phyloP scores from a whole-genome alignment of 2,888 invertebrate genomes.

The Phoenoteleia sp. region DNA sequence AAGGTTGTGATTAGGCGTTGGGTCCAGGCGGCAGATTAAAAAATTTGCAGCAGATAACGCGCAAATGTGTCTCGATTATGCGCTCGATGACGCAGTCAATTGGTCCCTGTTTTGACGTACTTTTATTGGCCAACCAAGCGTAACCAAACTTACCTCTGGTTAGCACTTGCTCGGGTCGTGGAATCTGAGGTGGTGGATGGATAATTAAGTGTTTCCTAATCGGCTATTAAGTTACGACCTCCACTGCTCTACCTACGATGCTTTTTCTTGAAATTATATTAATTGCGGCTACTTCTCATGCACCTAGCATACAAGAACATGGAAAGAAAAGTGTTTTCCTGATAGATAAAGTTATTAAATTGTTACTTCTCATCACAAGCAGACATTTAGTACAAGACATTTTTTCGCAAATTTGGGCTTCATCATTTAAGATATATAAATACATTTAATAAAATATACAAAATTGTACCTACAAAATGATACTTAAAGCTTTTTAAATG shows the following conservation, averaged over 20 bases:
- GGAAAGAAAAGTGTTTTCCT: no score
- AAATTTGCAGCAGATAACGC: neutral
- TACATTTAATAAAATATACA: no score
- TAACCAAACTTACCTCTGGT: constrained; percentile 48
- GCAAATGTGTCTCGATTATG: constrained; percentile 30
- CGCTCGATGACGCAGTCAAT: constrained; percentile 54
- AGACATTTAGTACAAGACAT: no score
- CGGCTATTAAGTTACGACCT: constrained; percentile 55
- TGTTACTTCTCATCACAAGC: no score
- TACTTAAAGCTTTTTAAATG: no score
- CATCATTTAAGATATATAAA: no score
- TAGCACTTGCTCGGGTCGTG: constrained; percentile 35
- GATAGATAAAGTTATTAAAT: no score
- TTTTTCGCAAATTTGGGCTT: no score
- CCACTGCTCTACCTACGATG: constrained; percentile 12
- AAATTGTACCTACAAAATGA: no score
- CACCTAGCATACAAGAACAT: no score
- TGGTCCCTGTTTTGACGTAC: constrained; percentile 23
- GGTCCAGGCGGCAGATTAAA: neutral
- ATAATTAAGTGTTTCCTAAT: constrained; percentile 69
- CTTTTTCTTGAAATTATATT: constrained; percentile 40
- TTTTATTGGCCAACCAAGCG: constrained; percentile 50
- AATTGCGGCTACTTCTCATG: constrained; percentile 14
- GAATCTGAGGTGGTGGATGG: constrained; percentile 41
- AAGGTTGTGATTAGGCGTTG: constrained; percentile 27